phyloP scores from a whole-genome alignment of 2,888 invertebrate genomes.

The Ectemnius continuus region DNA sequence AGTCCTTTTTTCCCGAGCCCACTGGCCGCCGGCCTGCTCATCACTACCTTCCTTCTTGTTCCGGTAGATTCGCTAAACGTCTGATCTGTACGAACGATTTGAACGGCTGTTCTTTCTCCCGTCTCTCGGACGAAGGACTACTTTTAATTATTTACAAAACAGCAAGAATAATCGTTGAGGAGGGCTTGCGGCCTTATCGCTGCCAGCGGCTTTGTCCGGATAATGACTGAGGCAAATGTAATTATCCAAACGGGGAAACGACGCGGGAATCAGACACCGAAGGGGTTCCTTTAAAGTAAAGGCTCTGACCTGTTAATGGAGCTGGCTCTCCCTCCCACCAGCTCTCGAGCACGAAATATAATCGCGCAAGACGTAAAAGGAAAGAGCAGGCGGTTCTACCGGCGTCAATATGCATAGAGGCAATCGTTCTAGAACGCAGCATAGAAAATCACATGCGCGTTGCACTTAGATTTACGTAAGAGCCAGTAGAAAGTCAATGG shows the following conservation, averaged over 20 bases:
- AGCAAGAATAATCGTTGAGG: slow-evolving; percentile 51
- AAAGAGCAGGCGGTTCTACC: neutral
- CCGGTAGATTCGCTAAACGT: no score
- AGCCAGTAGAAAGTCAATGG: slow-evolving; percentile 1
- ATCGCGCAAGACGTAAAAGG: neutral
- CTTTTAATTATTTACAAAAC: slow-evolving; percentile 55
- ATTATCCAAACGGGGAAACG: slow-evolving; percentile 55
- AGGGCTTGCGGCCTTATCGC: slow-evolving; percentile 57
- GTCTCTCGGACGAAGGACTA: slow-evolving; percentile 24
- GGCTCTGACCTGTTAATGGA: neutral
- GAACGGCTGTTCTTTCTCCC: no score
- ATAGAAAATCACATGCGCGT: neutral
- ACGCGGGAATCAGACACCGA: slow-evolving; percentile 25
- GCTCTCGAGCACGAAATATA: neutral
- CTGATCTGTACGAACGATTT: no score
- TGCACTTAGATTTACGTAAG: slow-evolving; percentile 2
- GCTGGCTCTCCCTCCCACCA: slow-evolving; percentile 10
- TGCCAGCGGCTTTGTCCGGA: slow-evolving; percentile 61
- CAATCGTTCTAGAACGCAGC: neutral
- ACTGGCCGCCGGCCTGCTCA: no score
- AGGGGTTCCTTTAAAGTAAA: slow-evolving; percentile 30
- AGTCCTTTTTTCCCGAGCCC: neutral
- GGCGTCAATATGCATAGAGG: neutral
- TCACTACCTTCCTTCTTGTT: no score
- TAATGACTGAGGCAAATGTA: slow-evolving; percentile 66